A percentile compares a stretch with the other conserved stretches of the same genome.
These are phyloP conservation scores for Pantala flavescens DNA, from an alignment of 1,140 invertebrate genomes.

Conservation along the genomic window DNA sequence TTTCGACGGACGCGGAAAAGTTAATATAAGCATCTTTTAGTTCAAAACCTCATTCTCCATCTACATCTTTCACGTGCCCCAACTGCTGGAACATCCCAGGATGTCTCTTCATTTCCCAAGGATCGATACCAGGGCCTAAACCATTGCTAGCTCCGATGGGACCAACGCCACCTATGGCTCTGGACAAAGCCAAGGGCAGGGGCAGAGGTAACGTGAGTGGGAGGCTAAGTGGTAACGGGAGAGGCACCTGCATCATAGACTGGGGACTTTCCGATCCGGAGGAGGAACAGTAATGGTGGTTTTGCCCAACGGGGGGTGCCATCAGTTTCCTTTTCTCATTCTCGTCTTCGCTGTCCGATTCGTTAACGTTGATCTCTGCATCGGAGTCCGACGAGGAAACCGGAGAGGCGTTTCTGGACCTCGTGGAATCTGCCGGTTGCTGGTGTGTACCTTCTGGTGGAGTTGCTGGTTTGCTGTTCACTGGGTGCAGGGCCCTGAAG, in stretches of 20 bases:
- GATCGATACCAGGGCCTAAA: neutral
- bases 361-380: neutral
- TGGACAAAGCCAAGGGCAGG: neutral
- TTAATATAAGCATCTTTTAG: no score
- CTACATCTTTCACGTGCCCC: neutral
- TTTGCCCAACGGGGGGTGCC: neutral
- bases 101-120: neutral
- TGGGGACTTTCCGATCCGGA: neutral
- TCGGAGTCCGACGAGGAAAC: neutral
- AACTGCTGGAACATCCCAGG: neutral
- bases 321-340: neutral
- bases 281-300: neutral
- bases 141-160: neutral
- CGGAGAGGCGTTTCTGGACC: neutral
- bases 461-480: no score
- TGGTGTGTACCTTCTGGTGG: no score
- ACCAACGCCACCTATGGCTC: neutral
- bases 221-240: neutral
- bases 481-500: constrained; percentile 45
- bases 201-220: neutral
- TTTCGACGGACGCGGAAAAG: no score
- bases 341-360: neutral
- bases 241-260: neutral
- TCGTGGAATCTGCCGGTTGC: neutral
- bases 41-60: neutral